A percentile compares a stretch with the other conserved stretches of the same genome.
Evolutionary conservation across 2,888 invertebrate genomes (phyloP).

Genomic region (Proisotoma minuta): DNA sequence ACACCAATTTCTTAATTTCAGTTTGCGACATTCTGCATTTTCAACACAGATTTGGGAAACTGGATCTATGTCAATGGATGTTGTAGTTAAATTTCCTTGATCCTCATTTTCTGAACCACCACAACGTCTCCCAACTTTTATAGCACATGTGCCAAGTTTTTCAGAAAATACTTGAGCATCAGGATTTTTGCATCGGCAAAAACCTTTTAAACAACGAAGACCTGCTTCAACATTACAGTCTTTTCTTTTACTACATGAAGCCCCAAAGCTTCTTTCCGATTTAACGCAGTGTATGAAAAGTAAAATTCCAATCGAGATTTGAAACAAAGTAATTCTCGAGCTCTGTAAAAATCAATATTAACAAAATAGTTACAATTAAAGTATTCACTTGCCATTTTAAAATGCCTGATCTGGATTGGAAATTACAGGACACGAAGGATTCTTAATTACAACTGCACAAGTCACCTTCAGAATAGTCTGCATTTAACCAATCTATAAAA

Average conservation of each 20-base stretch:
- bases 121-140: constrained; percentile 30
- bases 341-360: not conserved
- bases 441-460: too few relatives aligned
- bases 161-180: constrained; percentile 27
- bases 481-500: too few relatives aligned
- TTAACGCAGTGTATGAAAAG: too few relatives aligned
- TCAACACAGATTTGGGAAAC: constrained; percentile 22
- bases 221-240: constrained; percentile 28
- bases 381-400: too few relatives aligned
- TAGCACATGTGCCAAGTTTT: constrained; percentile 18
- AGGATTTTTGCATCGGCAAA: constrained; percentile 26
- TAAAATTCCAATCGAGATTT: not conserved
- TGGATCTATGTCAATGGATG: not conserved
- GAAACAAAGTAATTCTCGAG: not conserved
- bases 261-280: constrained; percentile 23
- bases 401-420: too few relatives aligned
- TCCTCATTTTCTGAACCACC: constrained; percentile 2
- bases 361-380: too few relatives aligned
- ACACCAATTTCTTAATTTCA: constrained; percentile 35
- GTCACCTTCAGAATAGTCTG: too few relatives aligned
- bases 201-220: constrained; percentile 23
- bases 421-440: too few relatives aligned
- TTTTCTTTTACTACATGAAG: constrained; percentile 24
- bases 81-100: constrained; percentile 1
- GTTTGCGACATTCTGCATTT: constrained; percentile 34